These are phyloP conservation scores for Camponotus vicinus DNA, from an alignment of 1,140 invertebrate genomes.

Conservation along the genomic window DNA sequence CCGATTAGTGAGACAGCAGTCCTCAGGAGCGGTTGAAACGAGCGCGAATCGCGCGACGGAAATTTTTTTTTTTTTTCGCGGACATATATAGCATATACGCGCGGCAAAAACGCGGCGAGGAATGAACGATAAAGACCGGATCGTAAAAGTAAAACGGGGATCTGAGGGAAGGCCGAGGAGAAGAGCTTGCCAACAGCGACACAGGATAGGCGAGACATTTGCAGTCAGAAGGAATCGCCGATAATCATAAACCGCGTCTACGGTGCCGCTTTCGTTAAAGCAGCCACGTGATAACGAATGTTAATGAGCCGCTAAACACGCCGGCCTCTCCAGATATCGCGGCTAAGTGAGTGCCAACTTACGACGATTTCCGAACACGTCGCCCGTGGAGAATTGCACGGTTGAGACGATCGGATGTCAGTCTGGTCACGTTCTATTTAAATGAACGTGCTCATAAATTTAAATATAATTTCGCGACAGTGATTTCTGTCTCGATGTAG, in stretches of 20 bases:
- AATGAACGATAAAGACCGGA: conserved; percentile 59
- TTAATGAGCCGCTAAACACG: conserved; percentile 37
- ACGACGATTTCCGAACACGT: conserved; percentile 10
- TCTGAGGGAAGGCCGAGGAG: conserved; percentile 30
- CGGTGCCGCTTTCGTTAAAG: conserved; percentile 29
- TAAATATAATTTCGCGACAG: background rate
- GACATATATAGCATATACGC: conserved; percentile 23
- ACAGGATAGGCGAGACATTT: conserved; percentile 7
- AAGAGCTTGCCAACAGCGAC: background rate
- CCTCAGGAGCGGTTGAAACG: conserved; percentile 28
- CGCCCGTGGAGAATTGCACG: background rate
- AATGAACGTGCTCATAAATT: background rate
- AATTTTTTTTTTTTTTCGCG: conserved; percentile 52
- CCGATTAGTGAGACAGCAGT: conserved; percentile 70
- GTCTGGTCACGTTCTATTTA: background rate
- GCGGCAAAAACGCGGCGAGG: conserved; percentile 7
- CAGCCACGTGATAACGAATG: conserved; percentile 47
- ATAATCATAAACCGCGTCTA: conserved; percentile 58
- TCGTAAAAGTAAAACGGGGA: conserved; percentile 68
- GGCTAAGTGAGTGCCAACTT: conserved; percentile 22
- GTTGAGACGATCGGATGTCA: background rate
- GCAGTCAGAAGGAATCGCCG: conserved; percentile 28
- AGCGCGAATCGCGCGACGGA: background rate
- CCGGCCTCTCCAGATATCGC: background rate
- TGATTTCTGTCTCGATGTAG: background rate